phyloP scores from a whole-genome alignment of 2,888 invertebrate species.

The Himalopsyche kuldschensis region DNA sequence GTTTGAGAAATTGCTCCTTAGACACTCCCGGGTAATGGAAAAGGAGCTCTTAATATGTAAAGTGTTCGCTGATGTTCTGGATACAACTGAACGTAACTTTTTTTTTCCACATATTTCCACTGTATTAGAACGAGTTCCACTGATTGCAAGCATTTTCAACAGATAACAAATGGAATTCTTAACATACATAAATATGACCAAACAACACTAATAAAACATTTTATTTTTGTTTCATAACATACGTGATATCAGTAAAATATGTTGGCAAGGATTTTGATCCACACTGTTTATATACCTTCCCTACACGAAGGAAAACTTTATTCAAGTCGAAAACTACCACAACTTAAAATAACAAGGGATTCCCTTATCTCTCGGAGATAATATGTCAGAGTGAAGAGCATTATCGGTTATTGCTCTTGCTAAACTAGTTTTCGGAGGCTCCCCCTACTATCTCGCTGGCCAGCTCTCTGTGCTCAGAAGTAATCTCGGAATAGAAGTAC shows the following conservation, averaged over 20 bases:
- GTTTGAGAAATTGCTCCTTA: too few species aligned
- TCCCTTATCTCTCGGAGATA: constrained; percentile 37
- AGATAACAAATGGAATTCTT: not conserved
- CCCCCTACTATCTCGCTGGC: not conserved
- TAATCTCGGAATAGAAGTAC: constrained; percentile 23
- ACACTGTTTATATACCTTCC: not conserved
- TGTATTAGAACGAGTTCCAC: too few species aligned
- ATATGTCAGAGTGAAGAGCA: constrained; percentile 37
- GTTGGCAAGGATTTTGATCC: constrained; percentile 7
- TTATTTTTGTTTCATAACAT: not conserved
- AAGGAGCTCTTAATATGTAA: too few species aligned
- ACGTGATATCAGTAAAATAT: constrained; percentile 16
- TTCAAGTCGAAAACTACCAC: constrained; percentile 34
- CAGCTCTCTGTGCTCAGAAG: constrained; percentile 7
- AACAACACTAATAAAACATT: not conserved
- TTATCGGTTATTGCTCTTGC: constrained; percentile 38
- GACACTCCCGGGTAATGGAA: too few species aligned
- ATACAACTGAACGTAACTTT: too few species aligned
- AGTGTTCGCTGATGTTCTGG: too few species aligned
- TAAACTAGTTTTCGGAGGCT: constrained; percentile 32
- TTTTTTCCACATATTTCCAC: too few species aligned
- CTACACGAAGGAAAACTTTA: constrained; percentile 31
- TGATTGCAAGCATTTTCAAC: too few species aligned
- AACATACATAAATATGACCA: not conserved
- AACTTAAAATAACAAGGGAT: constrained; percentile 38